These are phyloP conservation scores for Mustela nigripes DNA, from an alignment of 2,113 vertebrate genomes.

Conservation along the genomic window DNA sequence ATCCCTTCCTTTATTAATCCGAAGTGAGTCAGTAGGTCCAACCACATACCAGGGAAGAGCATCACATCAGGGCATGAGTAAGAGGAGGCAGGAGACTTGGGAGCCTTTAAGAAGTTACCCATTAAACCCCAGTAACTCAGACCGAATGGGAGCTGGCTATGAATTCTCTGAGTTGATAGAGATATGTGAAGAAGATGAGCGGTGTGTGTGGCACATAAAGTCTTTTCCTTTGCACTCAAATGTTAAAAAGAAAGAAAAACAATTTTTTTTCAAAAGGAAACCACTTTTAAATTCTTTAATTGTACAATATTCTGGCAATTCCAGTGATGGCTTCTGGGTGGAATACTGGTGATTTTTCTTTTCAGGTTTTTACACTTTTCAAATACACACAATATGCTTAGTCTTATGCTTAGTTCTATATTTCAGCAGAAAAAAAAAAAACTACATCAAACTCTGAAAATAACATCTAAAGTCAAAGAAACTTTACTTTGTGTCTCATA, in stretches of 20 bases:
- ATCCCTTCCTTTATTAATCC: not conserved
- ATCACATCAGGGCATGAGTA: not conserved
- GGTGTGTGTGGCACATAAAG: not conserved
- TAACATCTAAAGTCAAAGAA: not conserved
- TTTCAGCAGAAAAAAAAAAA: not conserved
- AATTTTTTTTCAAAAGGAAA: not conserved
- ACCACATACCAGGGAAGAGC: not conserved
- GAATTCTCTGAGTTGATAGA: not conserved
- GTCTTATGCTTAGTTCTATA: not conserved
- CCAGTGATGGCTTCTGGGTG: not conserved
- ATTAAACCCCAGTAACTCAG: not conserved
- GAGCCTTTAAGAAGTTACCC: not conserved
- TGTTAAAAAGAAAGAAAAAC: not conserved
- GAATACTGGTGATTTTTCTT: not conserved
- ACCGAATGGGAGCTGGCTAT: fast-evolving
- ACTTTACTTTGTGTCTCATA: not conserved
- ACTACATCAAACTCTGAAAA: not conserved
- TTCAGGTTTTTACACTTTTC: not conserved
- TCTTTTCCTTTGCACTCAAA: not conserved
- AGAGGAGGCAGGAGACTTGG: not conserved
- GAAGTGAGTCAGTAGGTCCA: not conserved
- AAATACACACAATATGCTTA: not conserved
- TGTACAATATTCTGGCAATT: not conserved
- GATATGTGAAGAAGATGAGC: not conserved
- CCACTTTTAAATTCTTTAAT: not conserved